These are phyloP conservation scores for Varanus komodoensis DNA, from an alignment of 2,113 vertebrate genomes.

Conservation along the genomic window DNA sequence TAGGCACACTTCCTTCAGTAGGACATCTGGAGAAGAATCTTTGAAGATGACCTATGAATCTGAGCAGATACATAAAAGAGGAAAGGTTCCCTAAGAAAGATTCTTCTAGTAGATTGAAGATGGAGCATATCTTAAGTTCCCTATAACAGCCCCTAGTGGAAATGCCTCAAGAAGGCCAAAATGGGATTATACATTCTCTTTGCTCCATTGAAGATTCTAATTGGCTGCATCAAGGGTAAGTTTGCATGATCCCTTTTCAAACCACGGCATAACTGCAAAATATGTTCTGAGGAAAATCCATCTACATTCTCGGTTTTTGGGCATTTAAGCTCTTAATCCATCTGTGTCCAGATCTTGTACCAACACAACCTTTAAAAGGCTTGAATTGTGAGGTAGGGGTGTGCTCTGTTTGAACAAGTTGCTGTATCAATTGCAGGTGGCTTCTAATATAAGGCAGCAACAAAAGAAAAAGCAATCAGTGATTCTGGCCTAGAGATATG, in stretches of 20 bases:
- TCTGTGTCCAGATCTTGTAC: background rate
- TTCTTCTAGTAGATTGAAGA: background rate
- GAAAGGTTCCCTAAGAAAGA: background rate
- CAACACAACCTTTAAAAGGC: background rate
- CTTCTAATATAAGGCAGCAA: background rate
- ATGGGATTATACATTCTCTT: too few relatives aligned
- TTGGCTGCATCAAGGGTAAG: background rate
- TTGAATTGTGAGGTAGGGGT: background rate
- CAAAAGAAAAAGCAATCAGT: background rate
- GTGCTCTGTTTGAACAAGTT: background rate
- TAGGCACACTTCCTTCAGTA: too few relatives aligned
- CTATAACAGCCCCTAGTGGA: background rate
- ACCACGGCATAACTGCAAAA: background rate
- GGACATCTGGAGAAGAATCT: too few relatives aligned
- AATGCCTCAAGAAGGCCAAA: background rate
- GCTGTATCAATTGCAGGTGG: background rate
- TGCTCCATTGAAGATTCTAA: background rate
- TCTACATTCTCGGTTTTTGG: background rate
- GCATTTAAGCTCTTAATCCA: too few relatives aligned
- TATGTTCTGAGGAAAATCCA: background rate
- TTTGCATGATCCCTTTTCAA: background rate
- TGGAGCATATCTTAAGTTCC: background rate
- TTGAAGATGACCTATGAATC: too few relatives aligned
- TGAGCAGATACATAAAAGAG: too few relatives aligned
- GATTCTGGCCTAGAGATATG: background rate